Conservation (phyloP, 1,140 invertebrate genomes). For the Kradibia gibbosae region DNA sequence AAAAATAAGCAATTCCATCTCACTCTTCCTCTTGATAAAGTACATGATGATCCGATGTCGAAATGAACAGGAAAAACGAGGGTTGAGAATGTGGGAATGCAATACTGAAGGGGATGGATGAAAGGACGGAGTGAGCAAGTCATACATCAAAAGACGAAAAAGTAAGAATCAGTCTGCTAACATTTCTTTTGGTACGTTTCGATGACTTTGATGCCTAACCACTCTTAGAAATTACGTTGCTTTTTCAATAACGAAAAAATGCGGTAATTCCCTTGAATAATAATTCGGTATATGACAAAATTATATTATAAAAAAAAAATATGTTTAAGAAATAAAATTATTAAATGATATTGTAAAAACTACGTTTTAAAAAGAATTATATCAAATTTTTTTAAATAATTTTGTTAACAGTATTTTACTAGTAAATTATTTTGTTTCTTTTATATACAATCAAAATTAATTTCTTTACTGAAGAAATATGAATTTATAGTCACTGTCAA, state of each 20-base stretch:
- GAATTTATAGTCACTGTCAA: no score
- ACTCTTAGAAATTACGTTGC: not conserved
- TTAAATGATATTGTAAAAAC: no score
- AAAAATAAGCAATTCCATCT: not conserved
- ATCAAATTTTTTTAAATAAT: no score
- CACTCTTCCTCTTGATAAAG: conserved; percentile 45
- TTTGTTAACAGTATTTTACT: no score
- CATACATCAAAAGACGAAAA: conserved; percentile 12
- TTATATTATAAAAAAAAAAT: not conserved
- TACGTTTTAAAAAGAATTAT: no score
- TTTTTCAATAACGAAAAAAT: not conserved
- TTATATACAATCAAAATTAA: no score
- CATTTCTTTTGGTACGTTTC: conserved; percentile 9
- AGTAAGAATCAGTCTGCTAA: not conserved
- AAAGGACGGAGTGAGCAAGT: not conserved
- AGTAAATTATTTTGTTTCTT: no score
- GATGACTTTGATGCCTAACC: conserved; percentile 9
- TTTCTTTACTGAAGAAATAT: no score
- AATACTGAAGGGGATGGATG: not conserved
- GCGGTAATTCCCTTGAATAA: not conserved
- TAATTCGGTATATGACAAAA: not conserved
- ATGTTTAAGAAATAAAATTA: no score
- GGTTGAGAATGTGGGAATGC: not conserved
- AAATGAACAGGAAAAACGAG: conserved; percentile 2
- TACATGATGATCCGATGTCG: conserved; percentile 16